Conservation (phyloP, 2,888 invertebrate species). For the Chaetogeoica ovagalla region DNA sequence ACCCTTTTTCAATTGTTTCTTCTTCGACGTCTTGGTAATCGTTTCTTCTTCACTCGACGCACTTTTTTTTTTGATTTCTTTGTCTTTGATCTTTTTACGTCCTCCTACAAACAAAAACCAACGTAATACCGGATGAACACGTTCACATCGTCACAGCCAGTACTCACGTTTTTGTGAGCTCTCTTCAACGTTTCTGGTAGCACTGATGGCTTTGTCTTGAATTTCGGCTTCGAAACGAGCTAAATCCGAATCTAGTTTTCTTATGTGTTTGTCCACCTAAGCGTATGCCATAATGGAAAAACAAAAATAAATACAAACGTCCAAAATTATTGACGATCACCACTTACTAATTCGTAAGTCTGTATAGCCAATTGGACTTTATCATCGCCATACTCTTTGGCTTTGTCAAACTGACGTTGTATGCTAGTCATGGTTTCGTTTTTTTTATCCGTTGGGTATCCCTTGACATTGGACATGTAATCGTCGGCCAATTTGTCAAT, state of each 20-base stretch:
- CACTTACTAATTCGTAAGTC: constrained; percentile 83
- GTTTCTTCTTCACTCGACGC: constrained; percentile 62
- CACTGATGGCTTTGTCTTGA: constrained; percentile 85
- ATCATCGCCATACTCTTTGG: constrained; percentile 94
- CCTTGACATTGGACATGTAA: constrained; percentile 74
- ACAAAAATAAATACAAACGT: neutral
- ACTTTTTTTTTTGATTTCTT: constrained; percentile 67
- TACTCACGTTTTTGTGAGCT: constrained; percentile 66
- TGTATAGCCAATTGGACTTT: constrained; percentile 97
- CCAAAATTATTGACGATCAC: neutral
- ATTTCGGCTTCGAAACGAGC: constrained; percentile 96
- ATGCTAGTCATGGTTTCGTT: constrained; percentile 83
- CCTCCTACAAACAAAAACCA: constrained; percentile 63
- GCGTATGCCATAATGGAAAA: neutral
- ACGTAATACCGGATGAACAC: neutral
- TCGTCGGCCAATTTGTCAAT: constrained; percentile 86
- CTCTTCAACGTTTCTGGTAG: constrained; percentile 68
- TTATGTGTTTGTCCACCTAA: constrained; percentile 92
- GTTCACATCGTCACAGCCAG: neutral
- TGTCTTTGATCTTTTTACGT: constrained; percentile 72
- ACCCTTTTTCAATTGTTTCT: constrained; percentile 66
- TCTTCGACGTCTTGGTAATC: constrained; percentile 61
- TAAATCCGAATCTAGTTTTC: constrained; percentile 92
- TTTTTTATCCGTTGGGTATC: constrained; percentile 74
- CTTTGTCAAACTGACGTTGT: constrained; percentile 86